These are phyloP conservation scores for Acrocephalus scirpaceus DNA, from an alignment of 2,797 vertebrate genomes.

Conservation along the genomic window DNA sequence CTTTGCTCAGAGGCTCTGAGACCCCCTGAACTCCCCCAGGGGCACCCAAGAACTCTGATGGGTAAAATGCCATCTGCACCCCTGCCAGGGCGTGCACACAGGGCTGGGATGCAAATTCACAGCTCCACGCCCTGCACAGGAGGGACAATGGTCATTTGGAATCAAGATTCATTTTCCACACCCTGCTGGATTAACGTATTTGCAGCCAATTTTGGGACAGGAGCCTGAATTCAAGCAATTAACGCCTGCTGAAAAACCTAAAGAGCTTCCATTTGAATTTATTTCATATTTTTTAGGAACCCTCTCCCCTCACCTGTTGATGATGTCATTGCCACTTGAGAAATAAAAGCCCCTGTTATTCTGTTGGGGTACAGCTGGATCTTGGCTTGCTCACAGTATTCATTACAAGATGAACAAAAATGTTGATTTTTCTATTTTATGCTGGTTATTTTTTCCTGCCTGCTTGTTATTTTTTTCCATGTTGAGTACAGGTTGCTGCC, in stretches of 20 bases:
- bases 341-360: not conserved
- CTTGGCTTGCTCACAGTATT: not conserved
- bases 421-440: constrained; percentile 17
- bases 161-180: not conserved
- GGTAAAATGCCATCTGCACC: accelerated
- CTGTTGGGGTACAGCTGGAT: not conserved
- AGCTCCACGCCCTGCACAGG: not conserved
- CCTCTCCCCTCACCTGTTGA: not conserved
- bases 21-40: not conserved
- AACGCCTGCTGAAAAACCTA: not conserved
- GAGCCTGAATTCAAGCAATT: not conserved
- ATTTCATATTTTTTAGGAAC: not conserved
- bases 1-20: accelerated
- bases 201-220: not conserved
- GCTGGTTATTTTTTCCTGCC: not conserved
- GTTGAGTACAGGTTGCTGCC: not conserved
- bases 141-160: not conserved
- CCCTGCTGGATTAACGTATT: not conserved
- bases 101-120: not conserved
- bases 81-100: not conserved
- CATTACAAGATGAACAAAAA: not conserved
- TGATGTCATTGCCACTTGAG: not conserved
- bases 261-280: not conserved
- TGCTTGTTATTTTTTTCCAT: not conserved
- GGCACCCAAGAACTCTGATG: not conserved